These are phyloP conservation scores for Amniataba percoides DNA, from an alignment of 2,797 vertebrate species.

Conservation along the genomic window DNA sequence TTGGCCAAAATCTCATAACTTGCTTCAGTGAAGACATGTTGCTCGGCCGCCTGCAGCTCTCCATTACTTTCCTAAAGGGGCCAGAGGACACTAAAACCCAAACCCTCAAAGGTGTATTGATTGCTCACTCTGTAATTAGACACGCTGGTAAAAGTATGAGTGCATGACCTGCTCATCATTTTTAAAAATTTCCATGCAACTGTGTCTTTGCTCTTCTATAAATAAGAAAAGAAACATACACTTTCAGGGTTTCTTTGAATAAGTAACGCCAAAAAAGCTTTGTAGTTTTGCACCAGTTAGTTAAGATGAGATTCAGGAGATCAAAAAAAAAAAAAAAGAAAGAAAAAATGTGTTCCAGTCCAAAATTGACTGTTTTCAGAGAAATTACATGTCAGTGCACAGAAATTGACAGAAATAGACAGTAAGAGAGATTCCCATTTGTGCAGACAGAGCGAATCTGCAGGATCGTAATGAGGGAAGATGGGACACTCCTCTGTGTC, in stretches of 20 bases:
- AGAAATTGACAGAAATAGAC: conserved; percentile 2
- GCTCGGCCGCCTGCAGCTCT: conserved; percentile 57
- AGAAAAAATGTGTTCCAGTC: not conserved
- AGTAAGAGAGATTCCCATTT: conserved; percentile 4
- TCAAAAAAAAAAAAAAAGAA: not conserved
- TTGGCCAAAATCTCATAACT: conserved; percentile 71
- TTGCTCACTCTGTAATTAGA: conserved; percentile 53
- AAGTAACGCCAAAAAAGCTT: not conserved
- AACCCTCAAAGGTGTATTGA: conserved; percentile 55
- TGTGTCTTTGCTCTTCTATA: not conserved
- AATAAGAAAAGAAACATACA: not conserved
- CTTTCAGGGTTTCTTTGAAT: not conserved
- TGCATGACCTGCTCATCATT: not conserved
- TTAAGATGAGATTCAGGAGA: not conserved
- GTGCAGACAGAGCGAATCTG: conserved; percentile 25
- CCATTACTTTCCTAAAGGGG: conserved; percentile 49
- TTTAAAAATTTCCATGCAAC: not conserved
- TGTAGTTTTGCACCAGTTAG: not conserved
- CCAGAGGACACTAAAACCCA: conserved; percentile 30
- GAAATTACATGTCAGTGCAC: conserved; percentile 12
- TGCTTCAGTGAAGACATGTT: conserved; percentile 74
- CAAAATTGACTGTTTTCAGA: conserved; percentile 6
- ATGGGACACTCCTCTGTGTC: conserved; percentile 18
- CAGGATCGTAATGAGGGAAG: conserved; percentile 18
- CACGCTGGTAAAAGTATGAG: conserved; percentile 14